phyloP scores from a whole-genome alignment of 1,140 invertebrate genomes.

The Pogonognathellus flavescens region DNA sequence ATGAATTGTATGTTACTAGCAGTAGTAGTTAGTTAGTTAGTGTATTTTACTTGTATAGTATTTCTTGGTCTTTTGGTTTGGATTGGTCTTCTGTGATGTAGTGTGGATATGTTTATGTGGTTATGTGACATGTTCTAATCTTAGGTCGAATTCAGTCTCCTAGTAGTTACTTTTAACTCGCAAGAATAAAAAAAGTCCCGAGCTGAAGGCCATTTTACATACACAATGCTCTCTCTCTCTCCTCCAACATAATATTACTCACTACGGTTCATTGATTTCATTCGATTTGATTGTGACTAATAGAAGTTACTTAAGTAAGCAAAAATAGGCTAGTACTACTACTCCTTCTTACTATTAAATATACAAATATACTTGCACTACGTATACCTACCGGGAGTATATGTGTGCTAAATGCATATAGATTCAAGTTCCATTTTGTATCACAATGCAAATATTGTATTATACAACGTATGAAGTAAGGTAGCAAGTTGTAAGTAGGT shows the following conservation, averaged over 20 bases:
- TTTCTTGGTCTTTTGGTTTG: not conserved
- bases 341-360: no score
- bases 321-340: not conserved
- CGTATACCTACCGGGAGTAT: no score
- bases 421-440: no score
- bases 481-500: no score
- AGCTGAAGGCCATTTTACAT: slow-evolving; percentile 46
- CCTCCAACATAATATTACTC: not conserved
- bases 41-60: no score
- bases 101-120: slow-evolving; percentile 48
- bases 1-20: slow-evolving; percentile 1
- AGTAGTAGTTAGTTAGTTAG: not conserved
- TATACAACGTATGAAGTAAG: no score
- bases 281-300: slow-evolving; percentile 42
- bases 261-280: slow-evolving; percentile 41
- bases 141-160: slow-evolving; percentile 25
- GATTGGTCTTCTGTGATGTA: not conserved
- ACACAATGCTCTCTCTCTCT: slow-evolving; percentile 37
- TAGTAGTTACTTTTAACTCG: slow-evolving; percentile 1
- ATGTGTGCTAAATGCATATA: no score
- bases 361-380: no score
- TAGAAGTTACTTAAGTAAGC: slow-evolving; percentile 36
- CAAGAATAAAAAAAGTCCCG: not conserved
- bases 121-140: slow-evolving; percentile 46
- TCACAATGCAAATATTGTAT: no score